phyloP scores from a whole-genome alignment of 2,797 vertebrate species.

The Glyptemys insculpta region DNA sequence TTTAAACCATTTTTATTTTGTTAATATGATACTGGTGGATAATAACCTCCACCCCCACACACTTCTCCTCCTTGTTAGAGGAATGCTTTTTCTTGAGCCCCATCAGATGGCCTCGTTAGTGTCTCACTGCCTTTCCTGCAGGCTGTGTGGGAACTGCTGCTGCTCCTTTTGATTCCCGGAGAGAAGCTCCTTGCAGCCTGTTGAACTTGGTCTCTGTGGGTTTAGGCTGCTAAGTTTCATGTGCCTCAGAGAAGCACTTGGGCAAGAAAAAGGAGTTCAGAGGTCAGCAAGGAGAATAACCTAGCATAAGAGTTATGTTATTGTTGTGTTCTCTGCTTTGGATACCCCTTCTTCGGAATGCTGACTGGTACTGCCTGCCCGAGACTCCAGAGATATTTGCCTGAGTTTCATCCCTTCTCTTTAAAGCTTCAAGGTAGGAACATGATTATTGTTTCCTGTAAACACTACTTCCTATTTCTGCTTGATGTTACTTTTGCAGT shows the following conservation, averaged over 20 bases:
- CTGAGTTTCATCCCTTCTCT: not conserved
- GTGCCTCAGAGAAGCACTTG: not conserved
- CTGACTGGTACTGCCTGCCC: conserved; percentile 10
- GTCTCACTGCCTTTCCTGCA: not conserved
- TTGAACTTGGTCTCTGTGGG: not conserved
- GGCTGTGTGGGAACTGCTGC: not conserved
- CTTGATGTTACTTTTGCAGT: not conserved
- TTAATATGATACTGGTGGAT: not conserved
- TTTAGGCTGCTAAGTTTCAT: not conserved
- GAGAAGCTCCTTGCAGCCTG: not conserved
- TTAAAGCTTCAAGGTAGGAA: conserved; percentile 18
- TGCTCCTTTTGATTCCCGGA: conserved; percentile 3
- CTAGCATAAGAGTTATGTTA: not conserved
- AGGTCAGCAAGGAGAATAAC: not conserved
- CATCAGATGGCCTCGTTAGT: not conserved
- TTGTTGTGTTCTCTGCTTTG: not conserved
- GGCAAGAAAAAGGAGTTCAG: not conserved
- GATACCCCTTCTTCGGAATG: not conserved
- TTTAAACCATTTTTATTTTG: not conserved
- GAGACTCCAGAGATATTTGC: not conserved
- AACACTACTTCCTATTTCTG: not conserved
- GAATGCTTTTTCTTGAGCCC: not conserved
- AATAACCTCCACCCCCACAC: not conserved
- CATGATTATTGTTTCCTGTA: not conserved
- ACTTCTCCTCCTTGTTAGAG: not conserved